A percentile compares a stretch with the other conserved stretches of the same genome.
These are phyloP conservation scores for Dipodomys ordii DNA, from an alignment of 2,113 vertebrate species.

Conservation along the genomic window DNA sequence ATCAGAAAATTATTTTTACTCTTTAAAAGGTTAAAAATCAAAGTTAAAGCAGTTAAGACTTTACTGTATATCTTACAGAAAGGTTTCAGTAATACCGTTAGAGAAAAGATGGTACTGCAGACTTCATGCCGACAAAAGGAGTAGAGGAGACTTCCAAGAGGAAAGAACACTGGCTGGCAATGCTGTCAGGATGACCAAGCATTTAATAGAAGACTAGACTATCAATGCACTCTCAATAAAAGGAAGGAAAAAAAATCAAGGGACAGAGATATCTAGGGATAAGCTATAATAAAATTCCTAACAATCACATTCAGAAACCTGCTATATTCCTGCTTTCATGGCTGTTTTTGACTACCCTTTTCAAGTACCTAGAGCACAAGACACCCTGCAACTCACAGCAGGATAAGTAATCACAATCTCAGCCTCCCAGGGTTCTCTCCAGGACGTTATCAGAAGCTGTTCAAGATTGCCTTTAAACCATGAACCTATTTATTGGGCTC, in stretches of 20 bases:
- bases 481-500: background rate
- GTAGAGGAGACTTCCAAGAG: background rate
- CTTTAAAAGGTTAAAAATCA: constrained; percentile 27
- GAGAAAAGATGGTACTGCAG: background rate
- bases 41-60: background rate
- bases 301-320: background rate
- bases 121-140: background rate
- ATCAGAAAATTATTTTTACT: background rate
- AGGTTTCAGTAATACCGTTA: background rate
- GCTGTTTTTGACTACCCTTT: background rate
- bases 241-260: background rate
- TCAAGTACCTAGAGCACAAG: background rate
- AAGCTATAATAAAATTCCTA: background rate
- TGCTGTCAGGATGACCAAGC: background rate
- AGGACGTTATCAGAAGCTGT: background rate
- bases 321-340: background rate
- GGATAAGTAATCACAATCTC: background rate
- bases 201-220: background rate
- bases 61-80: background rate
- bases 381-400: background rate
- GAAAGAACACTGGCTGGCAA: background rate
- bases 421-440: background rate
- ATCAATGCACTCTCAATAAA: background rate
- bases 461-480: constrained; percentile 8
- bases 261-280: background rate